Conservation (phyloP, 2,113 vertebrate genomes). For the Bubo blakistoni region DNA sequence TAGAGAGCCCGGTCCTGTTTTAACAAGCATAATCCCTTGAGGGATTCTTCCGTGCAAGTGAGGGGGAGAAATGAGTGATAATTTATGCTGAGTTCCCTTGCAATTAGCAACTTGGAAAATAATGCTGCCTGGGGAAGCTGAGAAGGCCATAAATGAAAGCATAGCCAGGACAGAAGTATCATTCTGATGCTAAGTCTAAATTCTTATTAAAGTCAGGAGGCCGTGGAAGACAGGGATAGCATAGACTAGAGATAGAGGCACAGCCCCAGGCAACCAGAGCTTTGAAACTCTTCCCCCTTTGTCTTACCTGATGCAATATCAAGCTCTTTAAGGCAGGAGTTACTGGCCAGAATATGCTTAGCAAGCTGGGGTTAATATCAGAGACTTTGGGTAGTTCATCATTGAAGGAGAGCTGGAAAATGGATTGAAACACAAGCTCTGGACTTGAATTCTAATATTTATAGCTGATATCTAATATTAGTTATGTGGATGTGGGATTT, state of each 20-base stretch:
- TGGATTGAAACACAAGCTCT: not conserved
- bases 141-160: not conserved
- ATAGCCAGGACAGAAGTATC: not conserved
- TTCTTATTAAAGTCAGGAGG: not conserved
- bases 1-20: not conserved
- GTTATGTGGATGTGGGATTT: not conserved
- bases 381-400: not conserved
- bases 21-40: not conserved
- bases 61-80: not conserved
- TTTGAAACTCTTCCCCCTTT: not conserved
- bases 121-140: not conserved
- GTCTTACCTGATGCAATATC: not conserved
- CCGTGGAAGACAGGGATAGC: not conserved
- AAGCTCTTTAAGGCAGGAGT: not conserved
- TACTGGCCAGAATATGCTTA: not conserved
- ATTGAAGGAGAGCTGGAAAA: not conserved
- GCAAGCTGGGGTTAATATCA: not conserved
- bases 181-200: not conserved
- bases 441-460: not conserved
- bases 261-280: not conserved
- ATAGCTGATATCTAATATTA: not conserved
- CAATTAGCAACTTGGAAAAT: constrained; percentile 44
- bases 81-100: not conserved
- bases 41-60: not conserved
- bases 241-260: not conserved